phyloP scores from a whole-genome alignment of 2,113 vertebrate genomes.

The Silurus meridionalis region DNA sequence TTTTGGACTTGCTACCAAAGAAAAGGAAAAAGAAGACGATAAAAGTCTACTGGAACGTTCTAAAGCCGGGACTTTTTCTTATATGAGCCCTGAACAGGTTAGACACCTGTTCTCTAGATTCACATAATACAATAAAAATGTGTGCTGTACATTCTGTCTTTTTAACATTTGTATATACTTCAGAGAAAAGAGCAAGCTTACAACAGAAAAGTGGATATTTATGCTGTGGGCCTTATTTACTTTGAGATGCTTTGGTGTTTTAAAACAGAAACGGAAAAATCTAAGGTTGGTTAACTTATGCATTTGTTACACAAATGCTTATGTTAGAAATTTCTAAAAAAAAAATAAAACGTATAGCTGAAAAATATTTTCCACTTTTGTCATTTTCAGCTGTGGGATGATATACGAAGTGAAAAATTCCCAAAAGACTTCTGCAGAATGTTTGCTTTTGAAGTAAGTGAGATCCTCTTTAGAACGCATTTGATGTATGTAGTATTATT shows the following conservation, averaged over 20 bases:
- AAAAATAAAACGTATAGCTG: not conserved
- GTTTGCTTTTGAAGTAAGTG: conserved; percentile 62
- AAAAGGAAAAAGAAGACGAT: conserved; percentile 8
- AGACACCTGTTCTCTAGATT: not conserved
- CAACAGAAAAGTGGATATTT: conserved; percentile 84
- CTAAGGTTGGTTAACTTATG: conserved; percentile 52
- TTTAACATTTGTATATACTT: not conserved
- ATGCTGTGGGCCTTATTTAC: conserved; percentile 83
- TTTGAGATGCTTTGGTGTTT: conserved; percentile 76
- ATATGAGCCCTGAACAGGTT: conserved; percentile 76
- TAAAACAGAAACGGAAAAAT: fast-evolving
- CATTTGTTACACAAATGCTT: not conserved
- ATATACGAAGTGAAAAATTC: conserved; percentile 43
- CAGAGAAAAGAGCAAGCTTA: conserved; percentile 54
- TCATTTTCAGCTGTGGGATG: conserved; percentile 45
- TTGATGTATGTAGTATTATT: not conserved
- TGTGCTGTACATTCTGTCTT: not conserved
- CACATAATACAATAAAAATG: not conserved
- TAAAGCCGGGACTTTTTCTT: conserved; percentile 56
- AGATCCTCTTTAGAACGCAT: not conserved
- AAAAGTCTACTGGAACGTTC: conserved; percentile 63
- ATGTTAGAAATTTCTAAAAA: not conserved
- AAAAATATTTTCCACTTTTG: not conserved
- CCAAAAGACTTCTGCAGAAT: conserved; percentile 48
- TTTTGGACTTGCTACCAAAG: conserved; percentile 81